Percentiles rank a stretch among this genome's conserved stretches.
phyloP scores from a whole-genome alignment of 30 jellyfish, hydroid and myxozoan species.

The Phacellophora camtschatica region DNA sequence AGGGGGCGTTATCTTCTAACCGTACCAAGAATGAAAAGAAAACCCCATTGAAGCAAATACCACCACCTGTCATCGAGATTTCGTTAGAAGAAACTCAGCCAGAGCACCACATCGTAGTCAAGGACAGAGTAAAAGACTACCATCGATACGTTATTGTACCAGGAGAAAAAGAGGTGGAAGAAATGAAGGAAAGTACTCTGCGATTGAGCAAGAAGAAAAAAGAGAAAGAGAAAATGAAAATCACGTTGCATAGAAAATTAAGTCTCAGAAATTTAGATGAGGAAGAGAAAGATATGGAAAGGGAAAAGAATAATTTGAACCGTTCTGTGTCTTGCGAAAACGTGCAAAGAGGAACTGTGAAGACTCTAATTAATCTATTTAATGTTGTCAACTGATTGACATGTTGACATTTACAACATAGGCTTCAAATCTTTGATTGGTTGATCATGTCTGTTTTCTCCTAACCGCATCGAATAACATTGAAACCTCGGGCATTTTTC shows the following conservation, averaged over 20 bases:
- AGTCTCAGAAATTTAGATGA: constrained; percentile 37
- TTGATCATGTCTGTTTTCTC: no score
- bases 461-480: no score
- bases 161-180: constrained; percentile 54
- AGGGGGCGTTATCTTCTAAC: background rate
- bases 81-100: background rate
- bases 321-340: constrained; percentile 65
- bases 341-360: constrained; percentile 68
- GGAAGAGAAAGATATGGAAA: constrained; percentile 44
- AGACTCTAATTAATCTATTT: constrained; percentile 28
- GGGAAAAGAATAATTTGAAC: constrained; percentile 3
- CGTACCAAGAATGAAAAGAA: background rate
- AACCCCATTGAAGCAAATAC: background rate
- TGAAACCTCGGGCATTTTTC: no score
- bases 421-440: no score
- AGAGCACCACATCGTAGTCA: background rate
- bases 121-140: constrained; percentile 49
- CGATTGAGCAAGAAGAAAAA: constrained; percentile 57
- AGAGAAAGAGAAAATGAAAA: constrained; percentile 46
- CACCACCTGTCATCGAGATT: background rate
- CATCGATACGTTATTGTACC: constrained; percentile 35
- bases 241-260: constrained; percentile 19
- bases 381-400: constrained; percentile 26
- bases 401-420: no score
- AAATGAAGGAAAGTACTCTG: constrained; percentile 40